Conservation (phyloP, 2,888 invertebrate species). For the Phlogophora meticulosa region DNA sequence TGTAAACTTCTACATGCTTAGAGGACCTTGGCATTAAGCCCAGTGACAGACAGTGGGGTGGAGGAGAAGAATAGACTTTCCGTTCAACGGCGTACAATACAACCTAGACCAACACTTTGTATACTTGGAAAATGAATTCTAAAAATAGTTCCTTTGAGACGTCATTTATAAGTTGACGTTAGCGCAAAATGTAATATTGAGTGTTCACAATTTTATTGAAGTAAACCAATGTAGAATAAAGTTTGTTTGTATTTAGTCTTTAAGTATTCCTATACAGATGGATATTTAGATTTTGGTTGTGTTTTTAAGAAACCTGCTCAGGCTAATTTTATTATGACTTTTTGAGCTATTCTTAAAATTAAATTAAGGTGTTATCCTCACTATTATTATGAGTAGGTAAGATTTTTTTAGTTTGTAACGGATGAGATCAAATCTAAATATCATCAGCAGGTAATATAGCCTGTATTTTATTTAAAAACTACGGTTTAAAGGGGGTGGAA, state of each 20-base stretch:
- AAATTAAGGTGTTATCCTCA: no score
- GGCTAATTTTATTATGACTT: no score
- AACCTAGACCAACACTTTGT: neutral
- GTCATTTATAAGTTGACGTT: neutral
- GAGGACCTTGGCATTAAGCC: conserved; percentile 14
- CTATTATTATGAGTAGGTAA: no score
- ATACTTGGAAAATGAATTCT: neutral
- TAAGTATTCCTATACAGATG: neutral
- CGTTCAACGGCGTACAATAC: conserved; percentile 3
- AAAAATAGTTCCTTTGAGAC: conserved; percentile 24
- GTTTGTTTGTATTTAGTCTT: neutral
- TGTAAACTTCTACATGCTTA: neutral
- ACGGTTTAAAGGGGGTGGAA: no score
- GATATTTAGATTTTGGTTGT: neutral
- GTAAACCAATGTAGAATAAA: neutral
- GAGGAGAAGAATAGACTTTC: conserved; percentile 16
- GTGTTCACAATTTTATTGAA: neutral
- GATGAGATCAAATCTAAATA: no score
- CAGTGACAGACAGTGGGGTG: conserved; percentile 12
- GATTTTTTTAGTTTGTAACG: no score
- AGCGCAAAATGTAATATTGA: neutral
- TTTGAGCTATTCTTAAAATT: no score
- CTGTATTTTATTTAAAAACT: no score
- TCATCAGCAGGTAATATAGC: no score
- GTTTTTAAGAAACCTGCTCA: neutral